Percentiles rank a stretch among this genome's conserved stretches.
Evolutionary conservation across 2,888 invertebrate genomes (phyloP).

Genomic region (Phaedon cochleariae): DNA sequence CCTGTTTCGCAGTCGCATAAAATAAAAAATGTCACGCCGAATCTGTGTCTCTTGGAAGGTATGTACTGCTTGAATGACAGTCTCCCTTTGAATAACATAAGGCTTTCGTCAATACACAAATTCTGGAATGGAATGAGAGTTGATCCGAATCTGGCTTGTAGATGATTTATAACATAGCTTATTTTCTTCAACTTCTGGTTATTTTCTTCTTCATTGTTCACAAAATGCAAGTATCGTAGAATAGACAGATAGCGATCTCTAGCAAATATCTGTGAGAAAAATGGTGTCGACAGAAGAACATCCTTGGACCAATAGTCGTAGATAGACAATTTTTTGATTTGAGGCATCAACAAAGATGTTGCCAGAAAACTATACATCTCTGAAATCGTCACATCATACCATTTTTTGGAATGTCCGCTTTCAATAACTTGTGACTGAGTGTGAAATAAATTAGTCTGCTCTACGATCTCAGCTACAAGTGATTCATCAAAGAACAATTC

Average conservation of each 20-base stretch:
- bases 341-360: constrained; percentile 29
- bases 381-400: constrained; percentile 10
- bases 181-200: constrained; percentile 27
- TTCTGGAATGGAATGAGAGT: constrained; percentile 30
- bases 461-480: constrained; percentile 5
- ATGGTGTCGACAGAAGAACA: constrained; percentile 18
- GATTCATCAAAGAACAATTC: constrained; percentile 7
- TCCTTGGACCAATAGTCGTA: constrained; percentile 28
- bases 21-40: constrained; percentile 15
- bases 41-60: constrained; percentile 26
- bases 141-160: constrained; percentile 17
- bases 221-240: constrained; percentile 24
- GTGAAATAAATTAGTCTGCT: constrained; percentile 11
- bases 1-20: constrained; percentile 34
- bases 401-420: constrained; percentile 19
- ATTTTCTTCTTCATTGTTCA: constrained; percentile 10
- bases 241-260: constrained; percentile 21
- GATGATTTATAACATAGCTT: constrained; percentile 11
- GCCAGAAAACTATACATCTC: constrained; percentile 30
- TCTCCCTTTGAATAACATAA: constrained; percentile 32
- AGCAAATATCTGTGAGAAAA: constrained; percentile 21
- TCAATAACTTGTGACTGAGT: background rate
- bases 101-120: constrained; percentile 32
- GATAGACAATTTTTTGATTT: constrained; percentile 22
- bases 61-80: constrained; percentile 35